Conservation (phyloP, 1,140 invertebrate species). For the Drosophila carrolli region DNA sequence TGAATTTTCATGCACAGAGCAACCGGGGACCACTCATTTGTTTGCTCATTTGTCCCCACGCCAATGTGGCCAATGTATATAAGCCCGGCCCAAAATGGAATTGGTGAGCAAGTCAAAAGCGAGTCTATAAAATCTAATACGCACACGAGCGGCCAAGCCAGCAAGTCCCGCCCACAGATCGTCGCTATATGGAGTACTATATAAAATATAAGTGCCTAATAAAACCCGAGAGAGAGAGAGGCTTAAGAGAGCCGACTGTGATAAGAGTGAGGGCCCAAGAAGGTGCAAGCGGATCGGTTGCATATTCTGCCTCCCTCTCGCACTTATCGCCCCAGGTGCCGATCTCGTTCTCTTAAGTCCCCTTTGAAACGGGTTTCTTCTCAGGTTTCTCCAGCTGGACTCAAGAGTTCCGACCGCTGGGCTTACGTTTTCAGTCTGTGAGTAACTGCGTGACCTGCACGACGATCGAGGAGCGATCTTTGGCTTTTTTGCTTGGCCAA, state of each 20-base stretch:
- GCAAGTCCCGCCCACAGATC: slow-evolving; percentile 71
- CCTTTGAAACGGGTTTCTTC: slow-evolving; percentile 50
- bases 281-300: slow-evolving; percentile 15
- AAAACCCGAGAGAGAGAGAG: slow-evolving; percentile 32
- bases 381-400: slow-evolving; percentile 19
- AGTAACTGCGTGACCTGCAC: slow-evolving; percentile 71
- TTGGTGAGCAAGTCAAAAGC: slow-evolving; percentile 57
- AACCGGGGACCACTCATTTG: slow-evolving; percentile 61
- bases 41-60: slow-evolving; percentile 73
- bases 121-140: slow-evolving; percentile 82
- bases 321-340: neutral
- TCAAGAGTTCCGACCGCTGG: slow-evolving; percentile 46
- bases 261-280: slow-evolving; percentile 17
- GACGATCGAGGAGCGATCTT: slow-evolving; percentile 59
- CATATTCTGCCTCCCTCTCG: slow-evolving; percentile 13
- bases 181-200: slow-evolving; percentile 33
- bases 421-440: slow-evolving; percentile 69
- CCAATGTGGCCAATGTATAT: slow-evolving; percentile 61
- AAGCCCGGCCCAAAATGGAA: slow-evolving; percentile 71
- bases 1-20: slow-evolving; percentile 43
- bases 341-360: slow-evolving; percentile 53
- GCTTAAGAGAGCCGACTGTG: slow-evolving; percentile 44
- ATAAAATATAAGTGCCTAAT: slow-evolving; percentile 59
- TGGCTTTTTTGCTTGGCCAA: slow-evolving; percentile 19
- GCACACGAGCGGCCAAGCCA: slow-evolving; percentile 32